Evolutionary conservation across 2,888 invertebrate species (phyloP), one percentile per base, ranked within the genome.

Genomic region (Strigamia maritima): DNA sequence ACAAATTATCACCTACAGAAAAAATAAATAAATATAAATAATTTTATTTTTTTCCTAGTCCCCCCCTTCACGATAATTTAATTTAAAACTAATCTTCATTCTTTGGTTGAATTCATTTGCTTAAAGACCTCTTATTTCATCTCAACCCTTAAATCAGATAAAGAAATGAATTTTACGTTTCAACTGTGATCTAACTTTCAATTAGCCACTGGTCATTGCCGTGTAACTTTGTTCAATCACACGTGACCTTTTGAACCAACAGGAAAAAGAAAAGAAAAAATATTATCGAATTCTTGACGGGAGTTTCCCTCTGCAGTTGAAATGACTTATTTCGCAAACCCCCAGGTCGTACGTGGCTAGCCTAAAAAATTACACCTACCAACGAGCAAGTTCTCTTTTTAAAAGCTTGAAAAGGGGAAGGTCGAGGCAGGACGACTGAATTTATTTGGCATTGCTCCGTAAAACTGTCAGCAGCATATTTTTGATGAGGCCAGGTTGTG

Each of bases 381-480:
- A 26, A 70, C 70, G 0, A 70, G 28, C 70, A n/a, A 70, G 70
- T 70, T 28, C 70, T 70, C 26, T 26, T 70, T 70, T 70, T 70
- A 70, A 70, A 70, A 70, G 70, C 70, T 2, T 10, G 26, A 70
- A 60, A 70, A 70, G 70, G 70, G 70, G 70, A 70, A 70, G 70
- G 70, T 70, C 70, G 70, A 70, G 70, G 70, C 70, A 70, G 70
- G 28, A 70, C 70, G 70, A 70, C 28, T 24, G 26, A n/a, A 70
- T 70, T 70, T 70, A 70, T 70, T 75, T 75, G 38, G 22, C 76
- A 40, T 38, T 38, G 38, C 76, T 75, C 76, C 76, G 76, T 75
- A 75, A 75, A 75, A 75, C 76, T 75, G 76, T 75, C 76, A 75
- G 76, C 76, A 75, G 35, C 40, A 35, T 24, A 75, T 75, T 75